Conservation (phyloP, 2,888 invertebrate genomes). For the Diarsia dahlii region DNA sequence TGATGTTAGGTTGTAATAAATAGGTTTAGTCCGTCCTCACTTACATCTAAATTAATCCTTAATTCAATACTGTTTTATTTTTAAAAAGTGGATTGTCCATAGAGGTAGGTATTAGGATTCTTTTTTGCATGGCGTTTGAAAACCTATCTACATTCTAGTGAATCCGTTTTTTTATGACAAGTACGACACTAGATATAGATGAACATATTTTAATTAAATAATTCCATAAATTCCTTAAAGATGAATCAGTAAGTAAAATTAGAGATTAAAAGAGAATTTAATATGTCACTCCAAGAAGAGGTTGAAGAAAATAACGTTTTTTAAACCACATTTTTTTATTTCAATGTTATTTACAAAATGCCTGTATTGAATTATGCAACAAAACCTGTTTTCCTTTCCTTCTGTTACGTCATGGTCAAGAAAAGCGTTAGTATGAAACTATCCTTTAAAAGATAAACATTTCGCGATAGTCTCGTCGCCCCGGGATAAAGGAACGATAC, state of each 20-base stretch:
- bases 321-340: background rate
- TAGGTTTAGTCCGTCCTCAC: background rate
- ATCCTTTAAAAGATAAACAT: slow-evolving; percentile 35
- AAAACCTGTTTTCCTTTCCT: background rate
- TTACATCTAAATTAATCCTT: background rate
- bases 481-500: slow-evolving; percentile 14
- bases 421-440: slow-evolving; percentile 30
- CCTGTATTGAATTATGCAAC: background rate
- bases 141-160: no score
- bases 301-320: background rate
- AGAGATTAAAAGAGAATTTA: background rate
- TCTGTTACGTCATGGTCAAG: slow-evolving; percentile 1
- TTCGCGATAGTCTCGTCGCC: slow-evolving; percentile 35
- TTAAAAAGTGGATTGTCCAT: no score
- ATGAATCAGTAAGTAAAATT: background rate
- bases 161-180: background rate
- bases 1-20: background rate
- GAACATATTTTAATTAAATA: background rate
- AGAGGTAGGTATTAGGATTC: background rate
- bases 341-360: background rate
- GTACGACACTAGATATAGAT: background rate
- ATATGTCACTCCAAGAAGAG: background rate
- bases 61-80: no score
- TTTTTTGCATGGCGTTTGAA: background rate
- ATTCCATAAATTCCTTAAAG: background rate